A percentile compares a stretch with the other conserved stretches of the same genome.
These are phyloP conservation scores for Arenaria interpres DNA, from an alignment of 2,113 vertebrate species.

Conservation along the genomic window DNA sequence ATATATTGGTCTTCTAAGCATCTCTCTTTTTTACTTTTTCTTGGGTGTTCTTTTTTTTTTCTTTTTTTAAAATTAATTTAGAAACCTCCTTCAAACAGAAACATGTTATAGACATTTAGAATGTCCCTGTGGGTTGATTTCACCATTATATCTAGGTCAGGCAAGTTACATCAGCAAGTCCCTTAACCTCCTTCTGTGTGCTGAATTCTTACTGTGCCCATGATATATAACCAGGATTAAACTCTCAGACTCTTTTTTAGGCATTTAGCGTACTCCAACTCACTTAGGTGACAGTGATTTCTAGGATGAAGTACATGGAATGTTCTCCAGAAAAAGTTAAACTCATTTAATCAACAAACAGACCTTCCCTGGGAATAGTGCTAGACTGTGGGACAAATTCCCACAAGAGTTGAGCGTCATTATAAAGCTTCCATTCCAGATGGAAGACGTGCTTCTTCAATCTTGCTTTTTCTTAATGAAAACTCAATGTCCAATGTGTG, in stretches of 20 bases:
- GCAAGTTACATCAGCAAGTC: not conserved
- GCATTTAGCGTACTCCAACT: not conserved
- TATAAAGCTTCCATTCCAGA: not conserved
- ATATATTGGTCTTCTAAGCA: not conserved
- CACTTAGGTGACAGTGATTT: not conserved
- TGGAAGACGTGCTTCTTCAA: not conserved
- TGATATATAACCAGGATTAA: not conserved
- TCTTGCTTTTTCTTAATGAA: not conserved
- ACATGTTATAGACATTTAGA: not conserved
- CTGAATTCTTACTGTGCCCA: not conserved
- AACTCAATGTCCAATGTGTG: not conserved
- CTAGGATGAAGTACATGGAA: not conserved
- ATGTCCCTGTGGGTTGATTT: not conserved
- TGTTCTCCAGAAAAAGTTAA: not conserved
- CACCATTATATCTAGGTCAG: not conserved
- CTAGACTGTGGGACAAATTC: not conserved
- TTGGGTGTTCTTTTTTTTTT: not conserved
- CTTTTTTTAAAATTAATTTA: not conserved
- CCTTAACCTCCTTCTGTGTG: not conserved
- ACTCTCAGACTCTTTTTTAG: not conserved
- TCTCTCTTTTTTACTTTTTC: rapidly evolving
- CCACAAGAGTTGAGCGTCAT: not conserved
- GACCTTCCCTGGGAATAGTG: not conserved
- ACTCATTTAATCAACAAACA: not conserved
- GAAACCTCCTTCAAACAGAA: not conserved